A percentile compares a stretch with the other conserved stretches of the same genome.
These are phyloP conservation scores for Aporophyla nigra DNA, from an alignment of 2,888 invertebrate genomes.

Conservation along the genomic window DNA sequence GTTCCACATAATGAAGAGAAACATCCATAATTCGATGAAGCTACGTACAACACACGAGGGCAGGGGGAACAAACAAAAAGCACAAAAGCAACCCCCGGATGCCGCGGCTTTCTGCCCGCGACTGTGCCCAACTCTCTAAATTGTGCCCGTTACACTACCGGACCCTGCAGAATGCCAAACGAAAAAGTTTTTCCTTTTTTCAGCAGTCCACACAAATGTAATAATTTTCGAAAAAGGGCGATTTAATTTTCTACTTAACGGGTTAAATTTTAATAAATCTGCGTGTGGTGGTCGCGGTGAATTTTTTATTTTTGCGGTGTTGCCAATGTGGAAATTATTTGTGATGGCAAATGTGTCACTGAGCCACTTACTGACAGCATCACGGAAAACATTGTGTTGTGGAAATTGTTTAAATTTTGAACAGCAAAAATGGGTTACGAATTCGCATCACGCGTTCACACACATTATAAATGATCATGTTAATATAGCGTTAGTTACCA, in stretches of 20 bases:
- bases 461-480: not conserved
- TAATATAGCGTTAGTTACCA: not conserved
- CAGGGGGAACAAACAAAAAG: conserved; percentile 60
- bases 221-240: conserved; percentile 59
- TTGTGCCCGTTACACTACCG: conserved; percentile 60
- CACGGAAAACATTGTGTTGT: conserved; percentile 9
- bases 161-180: conserved; percentile 61
- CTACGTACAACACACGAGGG: conserved; percentile 21
- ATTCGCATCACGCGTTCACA: not conserved
- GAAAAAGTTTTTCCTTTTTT: conserved; percentile 64
- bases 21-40: conserved; percentile 52
- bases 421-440: conserved; percentile 1
- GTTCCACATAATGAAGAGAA: conserved; percentile 42
- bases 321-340: conserved; percentile 28
- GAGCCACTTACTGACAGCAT: conserved; percentile 24
- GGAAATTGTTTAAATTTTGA: conserved; percentile 27
- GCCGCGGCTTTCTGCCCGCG: conserved; percentile 61
- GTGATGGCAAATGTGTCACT: conserved; percentile 42
- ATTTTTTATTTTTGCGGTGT: conserved; percentile 38
- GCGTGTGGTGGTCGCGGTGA: conserved; percentile 36
- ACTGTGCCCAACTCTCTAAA: conserved; percentile 58
- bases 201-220: conserved; percentile 57
- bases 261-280: conserved; percentile 62
- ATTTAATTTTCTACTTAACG: conserved; percentile 64
- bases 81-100: conserved; percentile 64